Evolutionary conservation across 2,888 invertebrate genomes (phyloP).

Genomic region (Drosophila pseudotakahashii): DNA sequence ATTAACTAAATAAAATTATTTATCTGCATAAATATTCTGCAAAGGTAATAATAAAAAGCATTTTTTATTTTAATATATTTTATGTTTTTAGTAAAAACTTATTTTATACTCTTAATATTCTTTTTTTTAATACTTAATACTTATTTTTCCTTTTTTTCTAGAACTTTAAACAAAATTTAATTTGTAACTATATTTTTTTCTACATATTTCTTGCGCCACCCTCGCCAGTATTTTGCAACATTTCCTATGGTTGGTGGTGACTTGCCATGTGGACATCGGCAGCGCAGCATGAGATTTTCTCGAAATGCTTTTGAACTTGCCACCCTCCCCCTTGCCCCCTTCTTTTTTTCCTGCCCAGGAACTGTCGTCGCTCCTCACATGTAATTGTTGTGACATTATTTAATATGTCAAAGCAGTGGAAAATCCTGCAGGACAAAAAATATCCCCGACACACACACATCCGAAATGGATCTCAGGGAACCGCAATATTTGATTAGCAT

Average conservation of each 20-base stretch:
- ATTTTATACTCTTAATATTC: too few species aligned
- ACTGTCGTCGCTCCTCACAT: constrained; percentile 60
- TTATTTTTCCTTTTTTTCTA: too few species aligned
- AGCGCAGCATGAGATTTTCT: constrained; percentile 72
- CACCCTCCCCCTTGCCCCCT: constrained; percentile 9
- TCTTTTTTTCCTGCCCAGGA: background rate
- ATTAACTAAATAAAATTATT: too few species aligned
- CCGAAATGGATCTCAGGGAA: constrained; percentile 50
- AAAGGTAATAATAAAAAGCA: too few species aligned
- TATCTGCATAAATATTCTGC: too few species aligned
- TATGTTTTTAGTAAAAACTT: too few species aligned
- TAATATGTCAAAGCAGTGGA: constrained; percentile 76
- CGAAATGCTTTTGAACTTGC: constrained; percentile 57
- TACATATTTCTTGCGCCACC: constrained; percentile 7
- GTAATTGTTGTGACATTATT: constrained; percentile 80
- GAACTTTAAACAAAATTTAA: too few species aligned
- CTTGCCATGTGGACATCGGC: constrained; percentile 56
- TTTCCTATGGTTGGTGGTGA: constrained; percentile 42
- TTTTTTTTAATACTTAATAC: too few species aligned
- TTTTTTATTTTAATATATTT: too few species aligned
- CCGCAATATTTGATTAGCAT: constrained; percentile 79
- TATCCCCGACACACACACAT: constrained; percentile 1
- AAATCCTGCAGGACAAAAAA: constrained; percentile 64
- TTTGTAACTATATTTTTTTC: too few species aligned
- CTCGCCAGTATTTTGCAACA: constrained; percentile 37